Evolutionary conservation across 2,888 invertebrate genomes (phyloP), one percentile per base, ranked within the genome.

Genomic region (Agrochola macilenta): DNA sequence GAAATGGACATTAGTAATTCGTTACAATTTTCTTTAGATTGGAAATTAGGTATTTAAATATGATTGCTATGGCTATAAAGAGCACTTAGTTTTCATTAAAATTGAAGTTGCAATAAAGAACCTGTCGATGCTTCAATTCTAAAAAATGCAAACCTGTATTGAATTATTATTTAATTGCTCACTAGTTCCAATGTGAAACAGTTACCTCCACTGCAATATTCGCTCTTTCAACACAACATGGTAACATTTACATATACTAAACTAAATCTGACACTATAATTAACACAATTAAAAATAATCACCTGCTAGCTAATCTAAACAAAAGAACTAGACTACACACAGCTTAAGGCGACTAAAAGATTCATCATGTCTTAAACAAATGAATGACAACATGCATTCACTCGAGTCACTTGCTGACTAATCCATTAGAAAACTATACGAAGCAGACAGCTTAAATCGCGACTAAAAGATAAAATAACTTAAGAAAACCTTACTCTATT

Each of bases 1-100:
- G 26, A 52, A 82, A 64, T 78, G 63, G 64, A 77, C 69, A 64
- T 61, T 74, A 70, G 70, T 83, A 83, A 79, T 81, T 79, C 77
- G 65, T 72, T 39, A 60, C 63, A 70, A 84, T 81, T 84, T 69
- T 72, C 58, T 77, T 43, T 70, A 72, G 75, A 80, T 78, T 86
- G 69, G 74, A 73, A 63, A 66, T 80, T 69, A 63, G 68, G 26
- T 39, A 3, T 78, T 73, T 73, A 30, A 57, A 57, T 35, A 43
- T 57, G n/a, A 75, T 81, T 76, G 8, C 63, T 69, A 1, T 23
- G 26, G 1, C 17, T 49, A 49, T 17, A 23, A 20, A 52, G 8
- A 20, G 49, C n/a, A 26, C 20, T 39, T 63, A 54, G 58, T 77
- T 35, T 54, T n/a, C 20, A 64, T 71, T 76, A 1, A 23, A 57